These are phyloP conservation scores for Nycticorax nycticorax DNA, from an alignment of 2,113 vertebrate genomes.

Conservation along the genomic window DNA sequence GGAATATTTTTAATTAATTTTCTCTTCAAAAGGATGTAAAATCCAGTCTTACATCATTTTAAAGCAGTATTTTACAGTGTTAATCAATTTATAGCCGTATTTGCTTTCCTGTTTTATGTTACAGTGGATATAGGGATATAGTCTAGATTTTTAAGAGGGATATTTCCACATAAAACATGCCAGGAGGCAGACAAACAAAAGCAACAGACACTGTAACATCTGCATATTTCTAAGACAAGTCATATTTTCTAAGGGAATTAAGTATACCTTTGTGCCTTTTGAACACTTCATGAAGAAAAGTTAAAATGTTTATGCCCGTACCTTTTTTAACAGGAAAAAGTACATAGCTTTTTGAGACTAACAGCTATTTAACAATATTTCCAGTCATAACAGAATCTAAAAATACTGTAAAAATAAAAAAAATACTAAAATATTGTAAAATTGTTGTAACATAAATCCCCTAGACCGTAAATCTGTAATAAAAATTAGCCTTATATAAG, in stretches of 20 bases:
- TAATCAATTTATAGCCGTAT: background rate
- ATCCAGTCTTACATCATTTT: background rate
- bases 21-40: background rate
- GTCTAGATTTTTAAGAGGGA: background rate
- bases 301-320: background rate
- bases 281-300: background rate
- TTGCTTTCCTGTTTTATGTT: background rate
- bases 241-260: background rate
- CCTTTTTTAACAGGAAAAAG: background rate
- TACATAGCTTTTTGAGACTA: background rate
- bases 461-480: background rate
- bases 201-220: background rate
- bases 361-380: background rate
- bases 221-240: background rate
- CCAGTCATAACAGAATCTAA: background rate
- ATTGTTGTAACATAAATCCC: background rate
- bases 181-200: background rate
- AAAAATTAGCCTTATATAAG: background rate
- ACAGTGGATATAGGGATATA: background rate
- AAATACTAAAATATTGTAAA: background rate
- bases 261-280: background rate
- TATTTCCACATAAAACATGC: background rate
- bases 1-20: background rate
- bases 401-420: background rate
- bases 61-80: background rate